phyloP scores from a whole-genome alignment of 1,140 invertebrate genomes.

The Thalassaphorura encarpata region DNA sequence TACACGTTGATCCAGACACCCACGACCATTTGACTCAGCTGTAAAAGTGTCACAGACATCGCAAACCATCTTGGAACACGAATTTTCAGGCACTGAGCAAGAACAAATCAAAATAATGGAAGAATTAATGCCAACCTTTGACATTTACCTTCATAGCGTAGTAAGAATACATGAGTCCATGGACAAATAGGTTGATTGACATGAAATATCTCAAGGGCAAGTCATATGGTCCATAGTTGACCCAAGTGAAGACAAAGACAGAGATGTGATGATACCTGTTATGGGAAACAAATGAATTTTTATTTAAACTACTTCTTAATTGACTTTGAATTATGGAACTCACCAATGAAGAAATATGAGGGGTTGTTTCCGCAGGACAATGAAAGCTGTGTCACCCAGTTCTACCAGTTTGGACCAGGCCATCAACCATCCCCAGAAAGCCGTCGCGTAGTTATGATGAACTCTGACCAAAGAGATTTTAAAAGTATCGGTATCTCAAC shows the following conservation, averaged over 20 bases:
- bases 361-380: constrained; percentile 49
- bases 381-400: constrained; percentile 49
- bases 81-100: constrained; percentile 21
- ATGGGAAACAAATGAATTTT: not conserved
- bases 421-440: constrained; percentile 46
- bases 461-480: no score
- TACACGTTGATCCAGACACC: constrained; percentile 35
- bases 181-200: constrained; percentile 46
- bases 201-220: constrained; percentile 43
- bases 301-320: not conserved
- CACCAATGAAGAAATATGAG: constrained; percentile 52
- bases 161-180: constrained; percentile 43
- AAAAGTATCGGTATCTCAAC: no score
- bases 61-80: constrained; percentile 39
- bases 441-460: constrained; percentile 38
- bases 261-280: constrained; percentile 28
- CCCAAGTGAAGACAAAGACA: constrained; percentile 44
- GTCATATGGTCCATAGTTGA: constrained; percentile 43
- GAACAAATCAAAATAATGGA: constrained; percentile 5
- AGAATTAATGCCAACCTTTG: not conserved
- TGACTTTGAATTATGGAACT: not conserved
- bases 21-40: constrained; percentile 88
- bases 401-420: constrained; percentile 38
- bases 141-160: constrained; percentile 41
- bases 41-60: constrained; percentile 85